phyloP scores from a whole-genome alignment of 1,140 invertebrate genomes.

The Drosophila pseudoananassae region DNA sequence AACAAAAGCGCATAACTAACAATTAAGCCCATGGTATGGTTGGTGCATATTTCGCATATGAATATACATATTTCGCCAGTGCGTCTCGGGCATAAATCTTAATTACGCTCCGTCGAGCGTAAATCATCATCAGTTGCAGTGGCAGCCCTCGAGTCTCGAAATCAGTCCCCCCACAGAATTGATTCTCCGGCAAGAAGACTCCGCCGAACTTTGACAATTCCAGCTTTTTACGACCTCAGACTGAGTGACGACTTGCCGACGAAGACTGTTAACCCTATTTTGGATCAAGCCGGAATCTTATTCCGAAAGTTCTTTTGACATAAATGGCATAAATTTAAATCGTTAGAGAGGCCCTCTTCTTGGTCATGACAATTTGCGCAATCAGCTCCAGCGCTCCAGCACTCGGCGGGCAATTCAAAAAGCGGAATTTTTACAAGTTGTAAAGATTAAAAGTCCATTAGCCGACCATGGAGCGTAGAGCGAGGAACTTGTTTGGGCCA shows the following conservation, averaged over 20 bases:
- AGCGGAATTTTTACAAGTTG: constrained; percentile 69
- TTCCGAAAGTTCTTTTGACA: not conserved
- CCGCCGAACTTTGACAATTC: constrained; percentile 63
- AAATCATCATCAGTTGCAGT: constrained; percentile 74
- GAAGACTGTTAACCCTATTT: constrained; percentile 26
- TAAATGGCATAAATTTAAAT: not conserved
- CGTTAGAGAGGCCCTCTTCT: constrained; percentile 12
- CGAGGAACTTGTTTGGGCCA: constrained; percentile 69
- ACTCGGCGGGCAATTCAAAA: constrained; percentile 55
- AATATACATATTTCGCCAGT: constrained; percentile 40
- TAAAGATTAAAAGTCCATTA: constrained; percentile 82
- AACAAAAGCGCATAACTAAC: constrained; percentile 76
- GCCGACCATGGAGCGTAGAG: constrained; percentile 31
- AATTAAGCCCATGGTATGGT: constrained; percentile 63
- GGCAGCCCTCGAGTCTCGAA: constrained; percentile 6
- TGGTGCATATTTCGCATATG: constrained; percentile 33
- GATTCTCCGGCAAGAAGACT: constrained; percentile 52
- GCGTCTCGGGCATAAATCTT: constrained; percentile 75
- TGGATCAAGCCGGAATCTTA: not conserved
- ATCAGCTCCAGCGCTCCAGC: constrained; percentile 25
- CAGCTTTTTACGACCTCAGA: constrained; percentile 60
- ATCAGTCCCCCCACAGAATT: constrained; percentile 39
- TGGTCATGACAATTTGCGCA: constrained; percentile 56
- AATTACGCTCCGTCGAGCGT: constrained; percentile 78
- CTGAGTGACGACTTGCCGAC: constrained; percentile 39